phyloP scores from a whole-genome alignment of 1,140 invertebrate species.

The Manduca sexta region DNA sequence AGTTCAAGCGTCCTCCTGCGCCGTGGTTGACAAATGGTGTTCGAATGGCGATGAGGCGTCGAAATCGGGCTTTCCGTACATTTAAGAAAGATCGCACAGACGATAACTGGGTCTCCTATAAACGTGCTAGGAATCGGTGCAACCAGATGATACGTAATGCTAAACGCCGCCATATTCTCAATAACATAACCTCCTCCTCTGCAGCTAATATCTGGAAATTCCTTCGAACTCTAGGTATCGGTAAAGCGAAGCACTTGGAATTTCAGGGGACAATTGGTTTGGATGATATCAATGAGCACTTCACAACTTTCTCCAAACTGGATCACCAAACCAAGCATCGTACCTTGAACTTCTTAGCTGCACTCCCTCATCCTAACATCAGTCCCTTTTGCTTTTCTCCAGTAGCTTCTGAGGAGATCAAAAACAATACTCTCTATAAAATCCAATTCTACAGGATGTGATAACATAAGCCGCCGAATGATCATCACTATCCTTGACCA shows the following conservation, averaged over 20 bases:
- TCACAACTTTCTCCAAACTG: background rate
- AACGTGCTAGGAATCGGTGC: too few relatives aligned
- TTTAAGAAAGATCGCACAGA: too few relatives aligned
- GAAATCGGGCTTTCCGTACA: background rate
- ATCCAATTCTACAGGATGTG: slow-evolving; percentile 1
- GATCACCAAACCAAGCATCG: background rate
- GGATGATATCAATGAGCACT: background rate
- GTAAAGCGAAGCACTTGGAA: slow-evolving; percentile 1
- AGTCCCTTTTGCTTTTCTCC: background rate
- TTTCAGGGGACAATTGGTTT: background rate
- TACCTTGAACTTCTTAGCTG: background rate
- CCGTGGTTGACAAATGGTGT: background rate
- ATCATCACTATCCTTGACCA: slow-evolving; percentile 2
- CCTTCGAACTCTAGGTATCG: slow-evolving; percentile 5
- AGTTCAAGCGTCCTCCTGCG: background rate
- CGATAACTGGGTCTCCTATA: too few relatives aligned
- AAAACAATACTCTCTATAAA: slow-evolving; percentile 2
- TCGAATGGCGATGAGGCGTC: slow-evolving; percentile 1
- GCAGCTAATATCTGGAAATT: slow-evolving; percentile 6
- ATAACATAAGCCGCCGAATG: slow-evolving; percentile 5
- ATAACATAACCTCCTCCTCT: background rate
- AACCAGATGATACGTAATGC: too few relatives aligned
- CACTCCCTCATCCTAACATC: background rate
- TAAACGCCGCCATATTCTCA: too few relatives aligned
- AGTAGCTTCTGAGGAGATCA: background rate